A percentile compares a stretch with the other conserved stretches of the same genome.
phyloP scores from a whole-genome alignment of 2,113 vertebrate genomes.

The Entomyzon cyanotis region DNA sequence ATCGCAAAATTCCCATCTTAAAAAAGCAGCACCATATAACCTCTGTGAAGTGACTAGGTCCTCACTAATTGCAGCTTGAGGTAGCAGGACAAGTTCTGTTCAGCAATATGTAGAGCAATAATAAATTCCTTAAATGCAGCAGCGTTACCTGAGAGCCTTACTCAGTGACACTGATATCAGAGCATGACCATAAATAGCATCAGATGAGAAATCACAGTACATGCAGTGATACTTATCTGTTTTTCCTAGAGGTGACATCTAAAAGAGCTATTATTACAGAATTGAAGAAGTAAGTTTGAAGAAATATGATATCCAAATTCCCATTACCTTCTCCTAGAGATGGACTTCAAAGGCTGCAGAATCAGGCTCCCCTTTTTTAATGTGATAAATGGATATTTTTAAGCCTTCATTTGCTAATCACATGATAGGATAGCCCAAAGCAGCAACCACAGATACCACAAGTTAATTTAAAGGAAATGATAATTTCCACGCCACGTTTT shows the following conservation, averaged over 20 bases:
- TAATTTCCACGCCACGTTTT: neutral
- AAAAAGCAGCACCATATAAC: neutral
- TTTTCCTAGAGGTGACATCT: neutral
- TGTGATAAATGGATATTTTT: neutral
- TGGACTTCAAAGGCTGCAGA: neutral
- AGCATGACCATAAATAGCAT: neutral
- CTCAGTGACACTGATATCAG: neutral
- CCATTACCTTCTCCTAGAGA: neutral
- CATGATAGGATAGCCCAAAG: neutral
- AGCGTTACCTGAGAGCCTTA: neutral
- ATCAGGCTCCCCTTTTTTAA: neutral
- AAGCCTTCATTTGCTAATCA: neutral
- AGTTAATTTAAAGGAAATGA: neutral
- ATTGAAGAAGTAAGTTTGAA: neutral
- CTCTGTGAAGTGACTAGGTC: neutral
- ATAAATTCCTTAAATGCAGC: neutral
- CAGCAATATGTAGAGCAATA: neutral
- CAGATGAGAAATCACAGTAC: neutral
- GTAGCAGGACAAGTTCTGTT: neutral
- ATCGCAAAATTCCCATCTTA: conserved; percentile 1
- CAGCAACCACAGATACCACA: neutral
- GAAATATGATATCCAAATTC: neutral
- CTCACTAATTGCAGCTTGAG: neutral
- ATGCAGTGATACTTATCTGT: neutral
- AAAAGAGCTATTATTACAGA: neutral